Base-by-base conservation (phyloP, 1,140 invertebrate species). In the Stenopsyche tienmushanensis region DNA sequence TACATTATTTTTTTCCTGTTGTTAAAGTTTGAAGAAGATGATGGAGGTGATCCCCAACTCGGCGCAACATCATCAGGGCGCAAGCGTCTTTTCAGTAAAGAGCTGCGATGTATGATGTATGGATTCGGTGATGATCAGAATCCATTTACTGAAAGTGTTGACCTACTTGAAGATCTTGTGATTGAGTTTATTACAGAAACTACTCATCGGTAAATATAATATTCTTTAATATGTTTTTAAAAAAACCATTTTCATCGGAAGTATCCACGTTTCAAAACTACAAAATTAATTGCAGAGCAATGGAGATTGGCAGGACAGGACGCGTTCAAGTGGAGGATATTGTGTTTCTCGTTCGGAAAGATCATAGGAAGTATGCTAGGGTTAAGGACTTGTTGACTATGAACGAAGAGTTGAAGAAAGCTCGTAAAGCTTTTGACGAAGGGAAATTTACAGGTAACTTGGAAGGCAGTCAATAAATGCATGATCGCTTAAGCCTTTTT, bases 121-220 rank as follows among this genome's bases (percentile, higher is more conserved):
- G 97, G 97, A 0, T 99, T 99, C 85, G 97, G 97, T n/a, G 97
- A 99, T 81, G 96, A 99, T 78, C 91, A 96, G 76, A 98, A 99
- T 83, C 97, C 97, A 0, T 99, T 97, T 73, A 98, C 97, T 21
- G 97, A 99, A 82, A 97, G 95, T 76, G 96, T 99, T 0, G 97
- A 99, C 76, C 83, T 98, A 41, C 82, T 99, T 10, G 97, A 99
- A 83, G 96, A 99, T 82, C 80, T 99, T 23, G 97, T 99, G 0
- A 95, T 99, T 69, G 95, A 99, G 82, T 99, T 96, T 78, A 96
- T 99, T 20, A 94, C 92, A 2, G 94, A 98, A 83, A 96, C 93
- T 82, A 91, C 89, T 3, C 89, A 91, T 53, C 84, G 79, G 91
- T 93, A 83, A 77, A 20, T 29, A 25, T 45, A 13, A 34, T 45